A percentile compares a stretch with the other conserved stretches of the same genome.
Conservation (phyloP, 1,140 invertebrate species). For the Micrasema minimum region DNA sequence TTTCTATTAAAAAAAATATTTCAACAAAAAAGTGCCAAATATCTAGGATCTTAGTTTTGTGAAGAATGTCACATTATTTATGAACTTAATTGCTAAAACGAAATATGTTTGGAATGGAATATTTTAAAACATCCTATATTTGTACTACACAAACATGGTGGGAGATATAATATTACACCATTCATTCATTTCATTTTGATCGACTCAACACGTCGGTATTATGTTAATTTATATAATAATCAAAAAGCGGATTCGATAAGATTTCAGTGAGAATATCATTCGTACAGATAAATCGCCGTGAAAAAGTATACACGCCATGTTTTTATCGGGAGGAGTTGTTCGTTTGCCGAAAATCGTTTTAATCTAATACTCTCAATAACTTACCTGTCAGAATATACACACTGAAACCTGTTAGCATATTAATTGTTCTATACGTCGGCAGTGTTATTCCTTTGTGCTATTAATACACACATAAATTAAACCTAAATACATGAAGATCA, state of each 20-base stretch:
- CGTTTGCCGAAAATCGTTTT: constrained; percentile 35
- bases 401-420: constrained; percentile 38
- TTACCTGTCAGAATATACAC: constrained; percentile 27
- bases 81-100: too few relatives aligned
- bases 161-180: constrained; percentile 19
- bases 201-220: constrained; percentile 45
- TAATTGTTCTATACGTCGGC: constrained; percentile 35
- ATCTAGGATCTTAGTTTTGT: too few relatives aligned
- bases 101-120: too few relatives aligned
- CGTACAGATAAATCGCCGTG: constrained; percentile 32
- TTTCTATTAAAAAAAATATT: too few relatives aligned
- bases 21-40: too few relatives aligned
- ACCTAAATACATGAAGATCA: constrained; percentile 6
- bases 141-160: constrained; percentile 1
- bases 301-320: constrained; percentile 24
- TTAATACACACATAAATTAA: constrained; percentile 40
- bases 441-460: constrained; percentile 20
- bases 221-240: constrained; percentile 43
- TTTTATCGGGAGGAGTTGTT: constrained; percentile 31
- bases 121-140: constrained; percentile 21
- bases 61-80: too few relatives aligned
- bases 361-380: constrained; percentile 34
- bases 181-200: constrained; percentile 42
- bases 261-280: constrained; percentile 27
- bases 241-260: constrained; percentile 37